Evolutionary conservation across 2,888 invertebrate genomes (phyloP).

Genomic region (Mayetiola destructor): DNA sequence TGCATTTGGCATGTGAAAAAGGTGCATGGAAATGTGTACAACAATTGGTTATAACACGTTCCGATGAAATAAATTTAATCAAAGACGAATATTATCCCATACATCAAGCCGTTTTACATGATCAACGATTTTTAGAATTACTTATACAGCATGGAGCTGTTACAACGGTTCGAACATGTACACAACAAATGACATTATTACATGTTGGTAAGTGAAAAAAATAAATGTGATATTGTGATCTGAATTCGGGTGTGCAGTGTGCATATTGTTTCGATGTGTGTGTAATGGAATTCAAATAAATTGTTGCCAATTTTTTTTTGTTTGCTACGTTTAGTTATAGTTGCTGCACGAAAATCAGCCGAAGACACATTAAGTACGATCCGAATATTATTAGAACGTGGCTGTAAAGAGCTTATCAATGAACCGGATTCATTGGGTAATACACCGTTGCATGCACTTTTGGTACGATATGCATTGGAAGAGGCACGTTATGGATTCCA

Average conservation of each 20-base stretch:
- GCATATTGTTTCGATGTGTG: background rate
- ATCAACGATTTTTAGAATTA: slow-evolving; percentile 50
- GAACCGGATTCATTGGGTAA: slow-evolving; percentile 57
- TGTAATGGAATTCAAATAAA: too few species aligned
- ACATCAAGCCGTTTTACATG: slow-evolving; percentile 58
- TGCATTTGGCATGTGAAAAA: slow-evolving; percentile 39
- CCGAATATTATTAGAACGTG: slow-evolving; percentile 52
- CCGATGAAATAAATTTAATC: slow-evolving; percentile 54
- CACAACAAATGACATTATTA: slow-evolving; percentile 54
- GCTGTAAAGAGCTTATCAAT: slow-evolving; percentile 57
- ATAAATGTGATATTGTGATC: background rate
- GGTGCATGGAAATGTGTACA: slow-evolving; percentile 59
- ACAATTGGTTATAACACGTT: slow-evolving; percentile 46
- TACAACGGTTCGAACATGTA: slow-evolving; percentile 52
- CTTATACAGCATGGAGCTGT: slow-evolving; percentile 53
- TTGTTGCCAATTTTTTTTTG: slow-evolving; percentile 1
- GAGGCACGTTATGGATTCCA: slow-evolving; percentile 52
- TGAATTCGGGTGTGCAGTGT: too few species aligned
- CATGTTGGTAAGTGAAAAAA: slow-evolving; percentile 39
- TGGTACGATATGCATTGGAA: slow-evolving; percentile 50
- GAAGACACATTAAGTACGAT: slow-evolving; percentile 56
- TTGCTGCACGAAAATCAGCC: slow-evolving; percentile 52
- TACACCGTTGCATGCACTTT: slow-evolving; percentile 53
- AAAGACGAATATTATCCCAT: slow-evolving; percentile 67
- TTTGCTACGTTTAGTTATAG: slow-evolving; percentile 40